These are phyloP conservation scores for Bombus affinis DNA, from an alignment of 1,140 invertebrate species.

Conservation along the genomic window DNA sequence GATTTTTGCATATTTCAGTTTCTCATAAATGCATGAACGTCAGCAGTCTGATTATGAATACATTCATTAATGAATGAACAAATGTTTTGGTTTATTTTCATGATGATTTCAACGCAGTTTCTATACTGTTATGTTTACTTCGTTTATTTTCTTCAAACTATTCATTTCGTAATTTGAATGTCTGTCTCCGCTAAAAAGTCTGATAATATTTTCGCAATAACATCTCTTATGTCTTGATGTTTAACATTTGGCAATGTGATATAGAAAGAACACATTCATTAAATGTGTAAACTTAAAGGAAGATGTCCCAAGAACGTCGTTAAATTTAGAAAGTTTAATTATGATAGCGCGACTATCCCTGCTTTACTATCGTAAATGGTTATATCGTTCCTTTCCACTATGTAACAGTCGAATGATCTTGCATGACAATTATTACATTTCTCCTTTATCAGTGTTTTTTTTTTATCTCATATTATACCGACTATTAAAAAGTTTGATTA, in stretches of 20 bases:
- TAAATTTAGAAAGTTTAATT: constrained; percentile 33
- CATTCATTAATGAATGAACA: not conserved
- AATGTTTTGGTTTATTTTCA: not conserved
- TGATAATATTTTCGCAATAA: constrained; percentile 14
- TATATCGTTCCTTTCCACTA: constrained; percentile 8
- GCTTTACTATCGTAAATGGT: not conserved
- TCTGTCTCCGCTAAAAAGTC: not conserved
- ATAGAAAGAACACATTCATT: not conserved
- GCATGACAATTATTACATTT: constrained; percentile 13
- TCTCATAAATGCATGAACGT: not conserved
- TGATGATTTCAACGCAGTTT: too few species aligned
- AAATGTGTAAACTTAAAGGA: not conserved
- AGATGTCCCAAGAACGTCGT: not conserved
- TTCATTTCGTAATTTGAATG: constrained; percentile 3
- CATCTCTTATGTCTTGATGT: not conserved
- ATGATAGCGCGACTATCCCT: not conserved
- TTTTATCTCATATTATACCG: constrained; percentile 8
- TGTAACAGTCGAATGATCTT: not conserved
- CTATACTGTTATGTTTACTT: not conserved
- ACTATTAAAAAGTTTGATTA: not conserved
- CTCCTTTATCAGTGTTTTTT: not conserved
- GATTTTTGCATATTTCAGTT: not conserved
- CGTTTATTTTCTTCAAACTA: not conserved
- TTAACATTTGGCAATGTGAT: not conserved
- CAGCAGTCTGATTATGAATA: not conserved